Evolutionary conservation across 2,888 invertebrate species (phyloP), one percentile per base, ranked within the genome.

Genomic region (Drosophila stalkeri): DNA sequence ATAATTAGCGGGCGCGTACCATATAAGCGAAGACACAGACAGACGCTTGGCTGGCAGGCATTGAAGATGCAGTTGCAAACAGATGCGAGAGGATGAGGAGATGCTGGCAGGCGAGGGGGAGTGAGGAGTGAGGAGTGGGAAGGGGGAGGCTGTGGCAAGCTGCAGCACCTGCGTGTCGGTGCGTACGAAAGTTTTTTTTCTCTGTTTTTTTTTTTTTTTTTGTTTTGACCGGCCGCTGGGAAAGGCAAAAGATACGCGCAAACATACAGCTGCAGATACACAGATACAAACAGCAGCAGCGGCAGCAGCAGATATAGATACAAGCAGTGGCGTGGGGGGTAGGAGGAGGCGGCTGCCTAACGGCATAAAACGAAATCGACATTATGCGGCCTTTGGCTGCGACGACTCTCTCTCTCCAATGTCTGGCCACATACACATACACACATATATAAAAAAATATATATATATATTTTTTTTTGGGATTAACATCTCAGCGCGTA

Each of bases 1-100:
- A 91, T 91, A 91, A 91, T 91, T 91, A 91, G 91, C 91, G 86
- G 90, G 85, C 90, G 91, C 91, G 86, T 90, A 87, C 91, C 91
- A 91, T 91, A 91, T 91, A 91, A 82, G 90, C 86, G 80, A 69
- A 72, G 75, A 72, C 60, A 70, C 72, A 63, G 57, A 74, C 67
- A 54, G 66, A 60, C 59, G 54, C 57, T 64, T 49, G 62, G 52
- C 64, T 43, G 27, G 51, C 52, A 39, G 60, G 54, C 54, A 51
- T 47, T 27, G 49, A 49, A 44, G 31, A 16, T 39, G 39, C 60
- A 55, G 59, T 47, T 37, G 62, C 46, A 20, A 51, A 16, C 20
- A 4, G 31, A 11, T 23, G 20, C 18, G 39, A 23, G 47, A 4
- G 39, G 7, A 7, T 27, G 27, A 27, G 27, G 33, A 33, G 33